These are phyloP conservation scores for Hippoglossus stenolepis DNA, from an alignment of 2,113 vertebrate genomes.

Conservation along the genomic window DNA sequence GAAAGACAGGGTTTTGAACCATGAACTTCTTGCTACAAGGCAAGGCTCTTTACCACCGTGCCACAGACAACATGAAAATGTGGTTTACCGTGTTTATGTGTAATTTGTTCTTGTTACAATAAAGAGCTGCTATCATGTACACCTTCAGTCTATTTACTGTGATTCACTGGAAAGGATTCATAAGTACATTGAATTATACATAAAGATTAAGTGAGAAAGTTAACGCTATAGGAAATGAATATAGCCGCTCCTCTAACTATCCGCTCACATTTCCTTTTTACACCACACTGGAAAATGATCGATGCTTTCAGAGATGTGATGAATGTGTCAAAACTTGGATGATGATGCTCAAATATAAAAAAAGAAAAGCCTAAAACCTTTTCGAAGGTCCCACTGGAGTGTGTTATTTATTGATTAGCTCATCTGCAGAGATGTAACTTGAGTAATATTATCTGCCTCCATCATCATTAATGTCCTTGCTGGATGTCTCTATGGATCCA, in stretches of 20 bases:
- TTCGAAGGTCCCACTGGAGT: background rate
- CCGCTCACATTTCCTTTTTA: background rate
- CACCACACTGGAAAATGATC: background rate
- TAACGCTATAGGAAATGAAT: background rate
- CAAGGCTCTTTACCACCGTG: too few relatives aligned
- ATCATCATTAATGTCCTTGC: constrained; percentile 9
- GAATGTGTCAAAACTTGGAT: background rate
- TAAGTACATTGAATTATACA: background rate
- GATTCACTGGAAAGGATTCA: background rate
- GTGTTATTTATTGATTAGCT: constrained; percentile 3
- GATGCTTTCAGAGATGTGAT: background rate
- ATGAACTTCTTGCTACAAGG: too few relatives aligned
- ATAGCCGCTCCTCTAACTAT: background rate
- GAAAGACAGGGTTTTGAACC: too few relatives aligned
- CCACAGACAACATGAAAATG: too few relatives aligned
- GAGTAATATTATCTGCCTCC: constrained; percentile 8
- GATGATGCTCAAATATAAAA: constrained; percentile 2
- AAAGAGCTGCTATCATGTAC: too few relatives aligned
- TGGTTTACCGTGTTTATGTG: too few relatives aligned
- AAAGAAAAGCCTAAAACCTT: background rate
- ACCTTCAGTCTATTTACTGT: too few relatives aligned
- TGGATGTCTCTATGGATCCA: background rate
- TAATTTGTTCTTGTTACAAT: too few relatives aligned
- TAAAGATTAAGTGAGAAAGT: background rate
- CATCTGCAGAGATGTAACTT: constrained; percentile 2